Base-by-base conservation (phyloP, 2,888 invertebrate species). In the Brachyopa scutellaris region DNA sequence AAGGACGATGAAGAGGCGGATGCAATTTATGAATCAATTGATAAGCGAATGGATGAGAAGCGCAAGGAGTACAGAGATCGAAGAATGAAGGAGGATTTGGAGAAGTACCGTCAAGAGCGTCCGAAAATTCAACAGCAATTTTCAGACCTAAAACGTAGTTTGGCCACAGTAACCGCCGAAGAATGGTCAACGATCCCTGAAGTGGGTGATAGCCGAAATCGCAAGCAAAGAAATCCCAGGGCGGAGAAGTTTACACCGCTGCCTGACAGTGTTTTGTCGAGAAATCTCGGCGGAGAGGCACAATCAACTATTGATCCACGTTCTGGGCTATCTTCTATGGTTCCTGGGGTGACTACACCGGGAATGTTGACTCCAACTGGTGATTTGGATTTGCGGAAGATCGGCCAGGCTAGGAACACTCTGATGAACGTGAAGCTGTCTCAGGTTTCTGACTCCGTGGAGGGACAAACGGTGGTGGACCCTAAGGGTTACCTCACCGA, bases 1-100 rank as follows among this genome's bases (percentile, higher is more conserved):
- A 99, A 99, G 92, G 99, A 99, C 90, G 99, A 99, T 90, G 99
- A 99, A 86, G 99, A 99, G 92, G 99, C 99, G 0, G 99, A 99
- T 92, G 96, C 97, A 7, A 98, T 99, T 85, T 99, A 99, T 90
- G 98, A 99, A 90, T 97, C 97, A 1, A 98, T 99, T 86, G 99
- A 99, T 88, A 97, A 98, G 88, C 92, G 99, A 84, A 99, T 99
- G 97, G 99, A 99, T 90, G 99, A 99, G 88, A 98, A 99, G 88
- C 93, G 99, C 15, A 98, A 98, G 89, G 99, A 99, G 87, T 97
- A 99, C 87, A 93, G 97, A 86, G 97, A 97, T 86, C 96, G 96
- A 87, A 92, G 97, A 7, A 92, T 97, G 8, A 94, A 96, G 87
- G 99, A 95, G 92, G 99, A 99, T 88, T 93, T 99, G 87, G 99